A percentile compares a stretch with the other conserved stretches of the same genome.
Conservation (phyloP, 2,797 vertebrate genomes). For the Antrozous pallidus region DNA sequence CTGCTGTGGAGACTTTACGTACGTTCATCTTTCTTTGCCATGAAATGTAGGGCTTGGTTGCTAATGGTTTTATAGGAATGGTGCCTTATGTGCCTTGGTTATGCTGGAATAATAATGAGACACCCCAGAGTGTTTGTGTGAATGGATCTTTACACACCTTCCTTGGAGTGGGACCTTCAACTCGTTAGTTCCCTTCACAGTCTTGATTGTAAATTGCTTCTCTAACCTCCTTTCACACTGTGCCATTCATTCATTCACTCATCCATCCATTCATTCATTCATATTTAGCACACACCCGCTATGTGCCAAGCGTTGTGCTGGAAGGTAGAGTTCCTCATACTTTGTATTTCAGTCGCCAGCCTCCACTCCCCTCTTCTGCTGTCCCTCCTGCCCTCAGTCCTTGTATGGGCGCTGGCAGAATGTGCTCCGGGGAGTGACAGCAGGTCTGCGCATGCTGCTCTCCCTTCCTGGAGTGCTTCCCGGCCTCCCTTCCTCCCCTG, state of each 20-base stretch:
- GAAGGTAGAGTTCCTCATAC: neutral
- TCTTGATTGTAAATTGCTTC: neutral
- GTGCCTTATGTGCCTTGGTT: neutral
- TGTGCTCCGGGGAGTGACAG: neutral
- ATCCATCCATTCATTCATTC: neutral
- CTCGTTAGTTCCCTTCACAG: neutral
- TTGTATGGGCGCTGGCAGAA: neutral
- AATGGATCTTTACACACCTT: neutral
- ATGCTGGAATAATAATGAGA: neutral
- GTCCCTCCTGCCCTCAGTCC: neutral
- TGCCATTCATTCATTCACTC: neutral
- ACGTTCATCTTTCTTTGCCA: neutral
- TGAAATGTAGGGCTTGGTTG: neutral
- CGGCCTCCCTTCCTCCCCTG: neutral
- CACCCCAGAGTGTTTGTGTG: neutral
- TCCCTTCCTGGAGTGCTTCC: neutral
- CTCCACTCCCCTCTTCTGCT: neutral
- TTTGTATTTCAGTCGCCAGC: neutral
- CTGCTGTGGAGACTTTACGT: neutral
- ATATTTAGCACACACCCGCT: neutral
- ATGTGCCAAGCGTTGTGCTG: neutral
- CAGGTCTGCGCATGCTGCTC: neutral
- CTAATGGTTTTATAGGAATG: conserved; percentile 26
- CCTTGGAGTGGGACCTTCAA: neutral
- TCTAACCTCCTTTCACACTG: neutral